phyloP scores from a whole-genome alignment of 2,113 vertebrate species.

The Rhegmatorhina hoffmannsi region DNA sequence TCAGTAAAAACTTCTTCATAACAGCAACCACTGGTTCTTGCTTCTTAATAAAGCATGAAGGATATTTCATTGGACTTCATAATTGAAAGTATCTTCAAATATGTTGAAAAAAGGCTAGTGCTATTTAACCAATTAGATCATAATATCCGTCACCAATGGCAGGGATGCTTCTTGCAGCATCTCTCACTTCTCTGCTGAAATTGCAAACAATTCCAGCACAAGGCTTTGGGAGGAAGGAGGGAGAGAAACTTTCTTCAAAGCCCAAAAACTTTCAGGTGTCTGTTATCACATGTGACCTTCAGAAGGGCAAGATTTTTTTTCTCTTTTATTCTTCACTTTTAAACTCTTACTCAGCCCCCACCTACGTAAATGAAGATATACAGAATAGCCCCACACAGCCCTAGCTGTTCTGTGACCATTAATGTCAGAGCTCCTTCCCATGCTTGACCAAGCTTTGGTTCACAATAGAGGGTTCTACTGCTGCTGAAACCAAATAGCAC shows the following conservation, averaged over 20 bases:
- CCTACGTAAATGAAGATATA: neutral
- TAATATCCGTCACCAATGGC: neutral
- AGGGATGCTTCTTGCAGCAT: neutral
- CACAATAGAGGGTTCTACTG: accelerated
- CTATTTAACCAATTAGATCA: neutral
- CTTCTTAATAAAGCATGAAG: constrained; percentile 32
- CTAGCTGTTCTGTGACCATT: too few species aligned
- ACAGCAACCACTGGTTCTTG: neutral
- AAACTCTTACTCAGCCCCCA: accelerated
- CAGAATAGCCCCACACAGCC: neutral
- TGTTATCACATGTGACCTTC: neutral
- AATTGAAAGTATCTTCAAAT: constrained; percentile 43
- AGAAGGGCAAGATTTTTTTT: neutral
- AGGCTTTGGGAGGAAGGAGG: neutral
- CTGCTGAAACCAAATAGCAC: neutral
- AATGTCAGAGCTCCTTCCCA: neutral
- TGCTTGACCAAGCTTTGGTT: neutral
- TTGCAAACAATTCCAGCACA: neutral
- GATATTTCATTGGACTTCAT: constrained; percentile 19
- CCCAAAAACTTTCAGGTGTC: neutral
- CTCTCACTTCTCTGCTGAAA: neutral
- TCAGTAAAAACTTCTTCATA: constrained; percentile 6
- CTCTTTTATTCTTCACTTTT: neutral
- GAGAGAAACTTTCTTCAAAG: neutral
- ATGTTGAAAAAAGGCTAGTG: neutral